Evolutionary conservation across 2,888 invertebrate genomes (phyloP).

Genomic region (Ichneumon xanthorius): DNA sequence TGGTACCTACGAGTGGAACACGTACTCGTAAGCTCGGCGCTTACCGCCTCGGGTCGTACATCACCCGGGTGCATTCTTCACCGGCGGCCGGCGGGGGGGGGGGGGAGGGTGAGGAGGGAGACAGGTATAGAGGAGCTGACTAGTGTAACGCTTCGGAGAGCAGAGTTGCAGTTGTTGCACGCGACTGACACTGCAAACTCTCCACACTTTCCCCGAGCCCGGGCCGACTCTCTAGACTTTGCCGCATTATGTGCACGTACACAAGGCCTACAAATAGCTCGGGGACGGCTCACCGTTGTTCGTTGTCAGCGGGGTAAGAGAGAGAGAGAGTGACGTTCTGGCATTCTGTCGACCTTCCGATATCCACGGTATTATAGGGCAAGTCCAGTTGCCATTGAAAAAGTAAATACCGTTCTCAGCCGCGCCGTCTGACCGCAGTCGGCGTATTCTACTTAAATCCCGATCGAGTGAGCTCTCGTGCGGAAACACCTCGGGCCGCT

Average conservation of each 20-base stretch:
- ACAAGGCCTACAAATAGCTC: constrained; percentile 38
- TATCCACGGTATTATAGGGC: not conserved
- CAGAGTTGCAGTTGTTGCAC: constrained; percentile 40
- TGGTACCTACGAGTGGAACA: constrained; percentile 6
- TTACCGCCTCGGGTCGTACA: constrained; percentile 31
- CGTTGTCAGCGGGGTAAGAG: constrained; percentile 18
- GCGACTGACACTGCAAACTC: constrained; percentile 51
- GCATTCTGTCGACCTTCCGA: constrained; percentile 35
- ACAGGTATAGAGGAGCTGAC: constrained; percentile 28
- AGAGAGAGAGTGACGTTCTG: constrained; percentile 11
- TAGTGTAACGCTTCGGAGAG: not conserved
- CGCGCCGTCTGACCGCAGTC: constrained; percentile 5
- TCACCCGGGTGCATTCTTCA: constrained; percentile 55
- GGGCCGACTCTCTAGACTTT: constrained; percentile 28
- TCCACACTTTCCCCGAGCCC: constrained; percentile 34
- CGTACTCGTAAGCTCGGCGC: constrained; percentile 19
- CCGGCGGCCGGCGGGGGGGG: not conserved
- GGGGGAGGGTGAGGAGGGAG: not conserved
- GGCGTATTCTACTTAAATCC: constrained; percentile 29
- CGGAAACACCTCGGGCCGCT: not conserved
- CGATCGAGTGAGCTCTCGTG: not conserved
- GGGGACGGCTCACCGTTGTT: constrained; percentile 24
- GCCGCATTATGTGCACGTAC: constrained; percentile 43
- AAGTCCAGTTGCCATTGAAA: not conserved
- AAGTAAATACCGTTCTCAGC: constrained; percentile 22